A percentile compares a stretch with the other conserved stretches of the same genome.
phyloP scores from a whole-genome alignment of 1,140 invertebrate species.

The Leptopilina clavipes region DNA sequence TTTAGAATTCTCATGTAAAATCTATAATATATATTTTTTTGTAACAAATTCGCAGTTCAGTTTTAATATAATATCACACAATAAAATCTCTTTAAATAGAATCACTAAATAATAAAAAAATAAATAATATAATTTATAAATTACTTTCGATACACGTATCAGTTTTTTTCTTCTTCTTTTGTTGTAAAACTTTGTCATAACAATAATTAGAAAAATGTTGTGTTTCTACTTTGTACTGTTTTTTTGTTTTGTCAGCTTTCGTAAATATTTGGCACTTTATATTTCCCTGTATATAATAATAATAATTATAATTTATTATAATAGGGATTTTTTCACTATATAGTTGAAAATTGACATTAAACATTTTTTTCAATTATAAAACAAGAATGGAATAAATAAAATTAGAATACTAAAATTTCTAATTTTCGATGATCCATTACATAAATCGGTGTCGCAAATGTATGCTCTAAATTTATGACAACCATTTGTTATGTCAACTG shows the following conservation, averaged over 20 bases:
- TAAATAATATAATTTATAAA: too few relatives aligned
- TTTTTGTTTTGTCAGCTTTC: conserved; percentile 2
- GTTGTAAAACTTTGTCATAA: neutral
- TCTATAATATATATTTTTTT: too few relatives aligned
- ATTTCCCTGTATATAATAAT: neutral
- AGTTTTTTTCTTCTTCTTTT: neutral
- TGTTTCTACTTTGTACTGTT: conserved; percentile 19
- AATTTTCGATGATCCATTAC: neutral
- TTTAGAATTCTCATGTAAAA: too few relatives aligned
- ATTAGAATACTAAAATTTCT: neutral
- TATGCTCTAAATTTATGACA: conserved; percentile 11
- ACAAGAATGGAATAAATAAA: neutral
- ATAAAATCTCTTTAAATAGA: too few relatives aligned
- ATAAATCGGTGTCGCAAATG: conserved; percentile 9
- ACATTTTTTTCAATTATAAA: neutral
- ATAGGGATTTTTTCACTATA: neutral
- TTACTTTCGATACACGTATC: neutral
- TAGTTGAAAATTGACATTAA: neutral
- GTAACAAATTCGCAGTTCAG: too few relatives aligned
- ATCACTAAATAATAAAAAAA: too few relatives aligned
- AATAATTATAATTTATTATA: neutral
- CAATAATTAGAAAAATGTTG: conserved; percentile 13
- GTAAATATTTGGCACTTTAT: conserved; percentile 19
- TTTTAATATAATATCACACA: too few relatives aligned
- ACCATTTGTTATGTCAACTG: conserved; percentile 30